These are phyloP conservation scores for Geococcyx californianus DNA, from an alignment of 2,113 vertebrate species.

Conservation along the genomic window DNA sequence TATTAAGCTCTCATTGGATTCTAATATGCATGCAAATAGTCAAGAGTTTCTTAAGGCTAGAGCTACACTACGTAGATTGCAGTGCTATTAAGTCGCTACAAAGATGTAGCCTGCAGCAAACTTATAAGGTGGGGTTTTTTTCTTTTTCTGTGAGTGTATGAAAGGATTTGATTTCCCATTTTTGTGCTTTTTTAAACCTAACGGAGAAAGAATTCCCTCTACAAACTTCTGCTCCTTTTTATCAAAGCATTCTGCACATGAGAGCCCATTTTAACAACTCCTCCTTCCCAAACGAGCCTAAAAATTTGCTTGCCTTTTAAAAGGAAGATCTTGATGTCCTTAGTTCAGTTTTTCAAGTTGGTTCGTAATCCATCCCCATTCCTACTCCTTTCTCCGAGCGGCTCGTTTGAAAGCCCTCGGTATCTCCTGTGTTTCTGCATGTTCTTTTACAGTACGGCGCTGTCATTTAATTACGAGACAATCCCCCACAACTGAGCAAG, in stretches of 20 bases:
- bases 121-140: background rate
- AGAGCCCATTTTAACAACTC: background rate
- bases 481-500: slow-evolving; percentile 67
- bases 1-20: slow-evolving; percentile 74
- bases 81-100: slow-evolving; percentile 51
- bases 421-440: slow-evolving; percentile 52
- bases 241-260: background rate
- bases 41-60: slow-evolving; percentile 76
- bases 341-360: slow-evolving; percentile 45
- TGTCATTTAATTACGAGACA: slow-evolving; percentile 73
- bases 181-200: background rate
- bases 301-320: background rate
- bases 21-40: slow-evolving; percentile 77
- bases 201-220: background rate
- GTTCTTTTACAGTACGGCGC: slow-evolving; percentile 55
- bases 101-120: slow-evolving; percentile 52
- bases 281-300: background rate
- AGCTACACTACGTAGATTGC: slow-evolving; percentile 53
- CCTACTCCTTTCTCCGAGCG: background rate
- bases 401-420: slow-evolving; percentile 55
- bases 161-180: background rate
- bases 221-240: background rate
- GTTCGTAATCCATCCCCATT: slow-evolving; percentile 43
- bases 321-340: slow-evolving; percentile 11
- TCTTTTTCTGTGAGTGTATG: background rate